phyloP scores from a whole-genome alignment of 2,797 vertebrate species.

The Enteromius thamalakanensis region DNA sequence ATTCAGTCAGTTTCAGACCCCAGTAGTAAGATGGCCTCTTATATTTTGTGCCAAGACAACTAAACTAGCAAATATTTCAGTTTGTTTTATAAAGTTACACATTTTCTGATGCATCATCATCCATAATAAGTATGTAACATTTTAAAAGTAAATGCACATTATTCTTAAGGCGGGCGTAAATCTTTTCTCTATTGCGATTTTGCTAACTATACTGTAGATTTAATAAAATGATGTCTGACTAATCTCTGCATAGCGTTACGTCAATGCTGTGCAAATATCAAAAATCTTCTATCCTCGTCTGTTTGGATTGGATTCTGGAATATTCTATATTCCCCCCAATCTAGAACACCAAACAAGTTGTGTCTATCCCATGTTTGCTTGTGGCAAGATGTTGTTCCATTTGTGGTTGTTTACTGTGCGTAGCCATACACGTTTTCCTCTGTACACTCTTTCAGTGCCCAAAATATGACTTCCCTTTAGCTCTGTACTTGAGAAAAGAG shows the following conservation, averaged over 20 bases:
- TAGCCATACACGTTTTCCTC: conserved; percentile 77
- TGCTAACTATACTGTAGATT: not conserved
- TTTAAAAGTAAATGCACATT: not conserved
- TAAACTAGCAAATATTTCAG: not conserved
- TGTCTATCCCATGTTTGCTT: conserved; percentile 79
- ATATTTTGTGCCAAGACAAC: no score
- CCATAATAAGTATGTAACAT: not conserved
- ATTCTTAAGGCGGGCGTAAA: not conserved
- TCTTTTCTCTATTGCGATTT: not conserved
- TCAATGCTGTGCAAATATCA: conserved; percentile 30
- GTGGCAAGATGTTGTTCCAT: conserved; percentile 79
- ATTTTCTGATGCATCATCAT: not conserved
- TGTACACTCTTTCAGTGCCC: conserved; percentile 76
- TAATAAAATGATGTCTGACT: conserved; percentile 47
- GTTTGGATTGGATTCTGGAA: conserved; percentile 75
- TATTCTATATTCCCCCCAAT: conserved; percentile 75
- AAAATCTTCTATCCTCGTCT: conserved; percentile 59
- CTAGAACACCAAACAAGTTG: conserved; percentile 77
- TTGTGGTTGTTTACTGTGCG: conserved; percentile 81
- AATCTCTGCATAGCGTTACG: conserved; percentile 28
- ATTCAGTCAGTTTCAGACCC: not conserved
- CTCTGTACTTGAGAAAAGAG: conserved; percentile 69
- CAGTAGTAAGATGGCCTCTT: not conserved
- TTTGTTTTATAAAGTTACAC: not conserved
- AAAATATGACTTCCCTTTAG: conserved; percentile 77